These are phyloP conservation scores for Drosophila fulvimacula DNA, from an alignment of 2,888 invertebrate species.

Conservation along the genomic window DNA sequence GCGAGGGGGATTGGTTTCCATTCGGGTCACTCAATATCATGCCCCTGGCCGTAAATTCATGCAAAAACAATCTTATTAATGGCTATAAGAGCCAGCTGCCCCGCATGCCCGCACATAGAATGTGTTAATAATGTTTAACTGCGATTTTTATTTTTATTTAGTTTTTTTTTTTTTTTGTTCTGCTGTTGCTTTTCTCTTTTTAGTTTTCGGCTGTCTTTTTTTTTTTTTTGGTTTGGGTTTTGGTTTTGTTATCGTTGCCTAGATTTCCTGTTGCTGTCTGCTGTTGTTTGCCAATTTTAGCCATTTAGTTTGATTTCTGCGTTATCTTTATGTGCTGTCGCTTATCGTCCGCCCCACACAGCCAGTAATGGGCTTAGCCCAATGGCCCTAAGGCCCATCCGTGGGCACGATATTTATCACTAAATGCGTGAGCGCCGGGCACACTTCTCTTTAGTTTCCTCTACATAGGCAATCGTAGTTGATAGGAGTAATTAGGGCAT, in stretches of 20 bases:
- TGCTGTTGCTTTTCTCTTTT: slow-evolving; percentile 13
- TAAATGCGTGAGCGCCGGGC: slow-evolving; percentile 24
- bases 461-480: background rate
- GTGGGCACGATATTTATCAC: slow-evolving; percentile 51
- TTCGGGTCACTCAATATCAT: slow-evolving; percentile 46
- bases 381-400: slow-evolving; percentile 26
- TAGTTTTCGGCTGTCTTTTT: slow-evolving; percentile 9
- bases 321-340: slow-evolving; percentile 76
- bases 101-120: slow-evolving; percentile 35
- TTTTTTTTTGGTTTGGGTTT: slow-evolving; percentile 24
- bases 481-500: slow-evolving; percentile 17
- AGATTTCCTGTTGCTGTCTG: slow-evolving; percentile 73
- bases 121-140: slow-evolving; percentile 80
- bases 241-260: slow-evolving; percentile 52
- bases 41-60: slow-evolving; percentile 73
- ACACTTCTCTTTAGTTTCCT: slow-evolving; percentile 22
- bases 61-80: slow-evolving; percentile 81
- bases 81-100: slow-evolving; percentile 55
- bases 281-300: slow-evolving; percentile 71
- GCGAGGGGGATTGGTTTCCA: background rate
- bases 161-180: slow-evolving; percentile 11
- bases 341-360: slow-evolving; percentile 63
- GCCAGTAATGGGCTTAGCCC: slow-evolving; percentile 70
- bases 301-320: slow-evolving; percentile 78
- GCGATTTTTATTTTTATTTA: slow-evolving; percentile 73